Evolutionary conservation across 2,113 vertebrate genomes (phyloP).

Genomic region (Malurus elegans): DNA sequence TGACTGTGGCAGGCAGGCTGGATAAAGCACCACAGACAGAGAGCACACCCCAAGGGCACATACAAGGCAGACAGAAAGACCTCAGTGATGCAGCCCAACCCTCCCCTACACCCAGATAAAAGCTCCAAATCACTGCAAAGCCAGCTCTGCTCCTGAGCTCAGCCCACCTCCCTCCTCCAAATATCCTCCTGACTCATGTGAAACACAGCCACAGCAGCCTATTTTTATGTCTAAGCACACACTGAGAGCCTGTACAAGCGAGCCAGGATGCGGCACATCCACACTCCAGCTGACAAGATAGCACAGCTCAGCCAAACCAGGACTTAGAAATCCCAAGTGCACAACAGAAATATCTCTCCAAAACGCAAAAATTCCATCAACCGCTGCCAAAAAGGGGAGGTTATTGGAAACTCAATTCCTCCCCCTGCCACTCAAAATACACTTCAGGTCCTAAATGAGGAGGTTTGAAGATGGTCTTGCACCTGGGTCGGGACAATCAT

Average conservation of each 20-base stretch:
- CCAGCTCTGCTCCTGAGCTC: slow-evolving; percentile 12
- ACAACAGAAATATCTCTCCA: not conserved
- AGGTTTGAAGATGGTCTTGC: not conserved
- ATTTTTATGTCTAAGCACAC: slow-evolving; percentile 27
- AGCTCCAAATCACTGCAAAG: not conserved
- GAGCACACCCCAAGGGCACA: not conserved
- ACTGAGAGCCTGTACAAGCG: not conserved
- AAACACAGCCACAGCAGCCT: not conserved
- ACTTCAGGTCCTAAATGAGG: not conserved
- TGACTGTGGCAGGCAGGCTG: not conserved
- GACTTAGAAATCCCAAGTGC: not conserved
- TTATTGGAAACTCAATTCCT: not conserved
- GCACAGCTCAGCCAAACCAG: not conserved
- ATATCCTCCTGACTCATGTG: slow-evolving; percentile 30
- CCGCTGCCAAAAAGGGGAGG: accelerated
- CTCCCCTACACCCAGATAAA: not conserved
- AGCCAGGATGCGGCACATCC: not conserved
- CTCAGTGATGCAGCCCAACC: not conserved
- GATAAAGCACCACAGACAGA: not conserved
- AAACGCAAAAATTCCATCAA: not conserved
- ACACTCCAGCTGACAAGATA: not conserved
- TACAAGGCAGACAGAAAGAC: not conserved
- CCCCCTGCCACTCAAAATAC: not conserved
- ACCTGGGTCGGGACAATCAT: not conserved
- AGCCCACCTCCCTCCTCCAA: slow-evolving; percentile 39